These are phyloP conservation scores for Henicopernis longicauda DNA, from an alignment of 2,113 vertebrate species.

Conservation along the genomic window DNA sequence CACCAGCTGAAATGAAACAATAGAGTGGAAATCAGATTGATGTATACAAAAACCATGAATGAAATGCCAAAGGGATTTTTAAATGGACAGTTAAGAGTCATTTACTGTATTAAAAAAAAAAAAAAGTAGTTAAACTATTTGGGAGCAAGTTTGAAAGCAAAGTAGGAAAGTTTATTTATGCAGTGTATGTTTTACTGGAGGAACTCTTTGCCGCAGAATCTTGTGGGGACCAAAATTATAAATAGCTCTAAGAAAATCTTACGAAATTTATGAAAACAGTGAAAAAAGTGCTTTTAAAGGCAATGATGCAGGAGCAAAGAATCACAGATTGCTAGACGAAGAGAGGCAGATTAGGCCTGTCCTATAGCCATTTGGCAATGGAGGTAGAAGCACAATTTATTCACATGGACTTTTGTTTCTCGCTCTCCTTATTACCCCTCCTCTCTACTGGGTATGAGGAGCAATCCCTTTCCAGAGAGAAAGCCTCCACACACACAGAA, in stretches of 20 bases:
- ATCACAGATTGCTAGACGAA: neutral
- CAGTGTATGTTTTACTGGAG: neutral
- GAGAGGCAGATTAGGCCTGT: neutral
- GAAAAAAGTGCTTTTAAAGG: neutral
- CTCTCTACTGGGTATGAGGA: fast-evolving
- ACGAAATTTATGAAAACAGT: neutral
- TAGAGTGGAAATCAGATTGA: neutral
- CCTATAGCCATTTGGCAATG: neutral
- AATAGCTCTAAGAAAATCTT: neutral
- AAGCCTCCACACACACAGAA: neutral
- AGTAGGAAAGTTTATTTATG: neutral
- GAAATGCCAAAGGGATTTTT: neutral
- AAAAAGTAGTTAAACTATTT: neutral
- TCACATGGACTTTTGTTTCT: neutral
- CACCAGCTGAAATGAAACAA: neutral
- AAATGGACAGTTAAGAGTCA: neutral
- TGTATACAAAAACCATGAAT: neutral
- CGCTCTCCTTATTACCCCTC: neutral
- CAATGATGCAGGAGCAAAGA: neutral
- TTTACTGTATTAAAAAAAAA: neutral
- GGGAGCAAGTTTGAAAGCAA: neutral
- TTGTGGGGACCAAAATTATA: neutral
- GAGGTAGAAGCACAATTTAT: neutral
- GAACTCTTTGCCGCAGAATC: neutral
- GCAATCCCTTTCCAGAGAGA: neutral